Evolutionary conservation across 30 jellyfish, hydroid and myxozoan genomes (phyloP).

Genomic region (Cassiopea xamachana): DNA sequence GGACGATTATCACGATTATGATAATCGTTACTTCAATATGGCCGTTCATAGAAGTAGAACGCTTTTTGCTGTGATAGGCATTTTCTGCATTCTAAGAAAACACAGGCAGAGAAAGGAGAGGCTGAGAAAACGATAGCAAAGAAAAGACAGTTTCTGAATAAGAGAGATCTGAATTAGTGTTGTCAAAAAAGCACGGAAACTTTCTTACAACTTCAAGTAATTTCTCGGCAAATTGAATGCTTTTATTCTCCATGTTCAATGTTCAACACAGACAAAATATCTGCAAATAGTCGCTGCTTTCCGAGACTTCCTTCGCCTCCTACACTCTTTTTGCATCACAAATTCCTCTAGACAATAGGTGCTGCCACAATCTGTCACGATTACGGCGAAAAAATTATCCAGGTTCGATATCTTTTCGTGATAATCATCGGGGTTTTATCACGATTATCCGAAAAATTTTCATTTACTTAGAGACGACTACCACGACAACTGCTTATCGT

Average conservation of each 20-base stretch:
- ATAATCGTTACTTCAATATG: background rate
- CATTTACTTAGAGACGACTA: background rate
- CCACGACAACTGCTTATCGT: background rate
- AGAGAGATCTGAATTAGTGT: background rate
- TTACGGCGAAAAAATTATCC: too few relatives aligned
- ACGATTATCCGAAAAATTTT: background rate
- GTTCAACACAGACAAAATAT: background rate
- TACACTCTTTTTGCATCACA: background rate
- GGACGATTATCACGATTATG: background rate
- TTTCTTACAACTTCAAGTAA: too few relatives aligned
- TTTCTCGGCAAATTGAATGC: background rate
- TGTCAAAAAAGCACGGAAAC: background rate
- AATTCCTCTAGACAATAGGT: background rate
- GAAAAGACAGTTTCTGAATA: background rate
- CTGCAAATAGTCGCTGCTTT: background rate
- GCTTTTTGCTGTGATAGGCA: background rate
- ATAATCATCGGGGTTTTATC: too few relatives aligned
- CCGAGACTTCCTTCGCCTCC: background rate
- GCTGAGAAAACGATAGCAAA: background rate
- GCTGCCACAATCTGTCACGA: background rate
- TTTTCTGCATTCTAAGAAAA: background rate
- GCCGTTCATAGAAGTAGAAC: background rate
- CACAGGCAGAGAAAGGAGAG: background rate
- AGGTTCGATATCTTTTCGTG: too few relatives aligned
- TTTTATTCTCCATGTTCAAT: background rate